Evolutionary conservation across 2,888 invertebrate species (phyloP).

Genomic region (Morinoia aosen): DNA sequence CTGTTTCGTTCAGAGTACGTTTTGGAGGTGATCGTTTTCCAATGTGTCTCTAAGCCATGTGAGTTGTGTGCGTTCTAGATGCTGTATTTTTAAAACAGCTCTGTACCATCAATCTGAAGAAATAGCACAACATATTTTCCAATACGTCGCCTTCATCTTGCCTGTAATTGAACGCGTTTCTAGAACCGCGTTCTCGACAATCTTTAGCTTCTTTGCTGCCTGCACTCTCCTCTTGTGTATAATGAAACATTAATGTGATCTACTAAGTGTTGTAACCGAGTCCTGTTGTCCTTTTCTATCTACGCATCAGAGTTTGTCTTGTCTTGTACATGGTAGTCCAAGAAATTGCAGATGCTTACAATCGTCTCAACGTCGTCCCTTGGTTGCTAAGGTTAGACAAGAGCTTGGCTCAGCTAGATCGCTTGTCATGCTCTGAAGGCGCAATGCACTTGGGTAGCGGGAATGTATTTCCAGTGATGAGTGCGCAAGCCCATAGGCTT

Average conservation of each 20-base stretch:
- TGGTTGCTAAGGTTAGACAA: background rate
- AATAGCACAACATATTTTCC: background rate
- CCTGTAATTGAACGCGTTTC: background rate
- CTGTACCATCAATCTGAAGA: background rate
- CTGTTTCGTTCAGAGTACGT: background rate
- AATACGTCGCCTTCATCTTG: constrained; percentile 23
- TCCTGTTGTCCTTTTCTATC: constrained; percentile 45
- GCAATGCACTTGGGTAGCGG: background rate
- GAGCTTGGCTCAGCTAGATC: background rate
- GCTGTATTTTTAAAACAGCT: background rate
- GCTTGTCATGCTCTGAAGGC: background rate
- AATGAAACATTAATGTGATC: constrained; percentile 51
- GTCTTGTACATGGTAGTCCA: background rate
- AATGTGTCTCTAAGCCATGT: background rate
- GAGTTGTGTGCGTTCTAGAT: background rate
- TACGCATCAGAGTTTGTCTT: background rate
- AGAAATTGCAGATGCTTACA: background rate
- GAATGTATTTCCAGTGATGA: background rate
- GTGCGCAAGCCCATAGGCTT: background rate
- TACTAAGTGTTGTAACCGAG: constrained; percentile 20
- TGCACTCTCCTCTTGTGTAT: constrained; percentile 49
- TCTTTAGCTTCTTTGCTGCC: constrained; percentile 46
- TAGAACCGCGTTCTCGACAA: background rate
- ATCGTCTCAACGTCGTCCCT: background rate
- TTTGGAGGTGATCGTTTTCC: background rate